Base-by-base conservation (phyloP, 2,113 vertebrate genomes). In the Spilogale gracilis region DNA sequence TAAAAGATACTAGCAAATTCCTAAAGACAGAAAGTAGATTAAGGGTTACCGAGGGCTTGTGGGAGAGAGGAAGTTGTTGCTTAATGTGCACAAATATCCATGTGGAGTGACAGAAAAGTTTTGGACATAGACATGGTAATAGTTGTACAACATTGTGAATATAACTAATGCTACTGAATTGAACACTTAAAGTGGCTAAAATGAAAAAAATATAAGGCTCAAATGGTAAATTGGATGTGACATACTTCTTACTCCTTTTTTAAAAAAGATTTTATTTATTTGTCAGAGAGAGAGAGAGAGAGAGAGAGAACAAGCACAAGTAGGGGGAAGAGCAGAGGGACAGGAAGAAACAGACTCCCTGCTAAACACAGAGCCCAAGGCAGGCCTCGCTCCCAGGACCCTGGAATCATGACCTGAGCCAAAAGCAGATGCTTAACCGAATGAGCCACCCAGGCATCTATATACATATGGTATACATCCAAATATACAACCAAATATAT, bases 371-470 rank as follows among this genome's bases (percentile, higher is more conserved):
- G 30, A 67, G 65, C 65, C 65, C 16, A 6, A n/a, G 6, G 32
- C 2, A 1, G 16, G 65, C 14, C 65, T n/a, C 7, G 0, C n/a
- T n/a, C 65, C 32, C 32, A n/a, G 14, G 16, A 9, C 16, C 30
- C 65, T 17, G 14, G 32, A 32, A 69, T n/a, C 6, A 17, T n/a
- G 65, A 67, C 14, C 30, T n/a, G 14, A 67, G 65, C 65, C 13
- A 17, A 67, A 67, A n/a, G 14, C 14, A n/a, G 65, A 67, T 6
- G 1, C 65, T n/a, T 17, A 67, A 67, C 65, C 32, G 1, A 67
- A 6, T 16, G 65, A 67, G 65, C 32, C 65, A 67, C 17, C 30
- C 14, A 32, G 65, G 65, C 2, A 2, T 20, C 30, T 23, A 63
- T 27, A 30, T 30, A 65, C 30, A 30, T 76, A 76, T 27, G 38